A percentile compares a stretch with the other conserved stretches of the same genome.
Conservation (phyloP, 2,888 invertebrate species). For the Nemotelus nigrinus region DNA sequence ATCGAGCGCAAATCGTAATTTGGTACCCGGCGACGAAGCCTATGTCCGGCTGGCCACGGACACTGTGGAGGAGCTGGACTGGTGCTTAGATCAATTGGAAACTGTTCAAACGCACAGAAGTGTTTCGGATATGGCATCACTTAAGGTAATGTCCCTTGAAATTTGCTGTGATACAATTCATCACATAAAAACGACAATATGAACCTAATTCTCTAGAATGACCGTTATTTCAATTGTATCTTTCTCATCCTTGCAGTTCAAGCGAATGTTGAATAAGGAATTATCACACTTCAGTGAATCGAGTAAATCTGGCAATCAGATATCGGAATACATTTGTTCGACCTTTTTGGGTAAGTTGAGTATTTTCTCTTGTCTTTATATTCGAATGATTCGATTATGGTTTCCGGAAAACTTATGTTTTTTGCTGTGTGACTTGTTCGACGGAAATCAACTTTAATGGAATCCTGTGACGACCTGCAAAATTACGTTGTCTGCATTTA, state of each 20-base stretch:
- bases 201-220: constrained; percentile 17
- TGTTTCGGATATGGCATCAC: constrained; percentile 99
- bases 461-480: no score
- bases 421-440: no score
- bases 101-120: constrained; percentile 99
- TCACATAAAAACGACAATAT: not conserved
- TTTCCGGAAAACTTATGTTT: no score
- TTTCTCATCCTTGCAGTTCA: constrained; percentile 79
- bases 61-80: constrained; percentile 98
- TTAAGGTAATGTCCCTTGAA: constrained; percentile 78
- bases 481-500: no score
- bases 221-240: constrained; percentile 27
- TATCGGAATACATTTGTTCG: constrained; percentile 98
- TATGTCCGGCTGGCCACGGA: constrained; percentile 94
- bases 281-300: constrained; percentile 99
- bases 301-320: constrained; percentile 98
- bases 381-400: not conserved
- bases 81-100: constrained; percentile 99
- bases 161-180: not conserved
- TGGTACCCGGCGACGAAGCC: constrained; percentile 76
- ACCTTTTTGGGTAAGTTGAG: constrained; percentile 94
- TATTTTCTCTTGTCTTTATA: not conserved
- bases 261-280: constrained; percentile 99
- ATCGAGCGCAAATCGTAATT: constrained; percentile 59
- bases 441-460: no score